These are phyloP conservation scores for Sepiola atlantica DNA, from an alignment of 2,888 invertebrate species.

Conservation along the genomic window DNA sequence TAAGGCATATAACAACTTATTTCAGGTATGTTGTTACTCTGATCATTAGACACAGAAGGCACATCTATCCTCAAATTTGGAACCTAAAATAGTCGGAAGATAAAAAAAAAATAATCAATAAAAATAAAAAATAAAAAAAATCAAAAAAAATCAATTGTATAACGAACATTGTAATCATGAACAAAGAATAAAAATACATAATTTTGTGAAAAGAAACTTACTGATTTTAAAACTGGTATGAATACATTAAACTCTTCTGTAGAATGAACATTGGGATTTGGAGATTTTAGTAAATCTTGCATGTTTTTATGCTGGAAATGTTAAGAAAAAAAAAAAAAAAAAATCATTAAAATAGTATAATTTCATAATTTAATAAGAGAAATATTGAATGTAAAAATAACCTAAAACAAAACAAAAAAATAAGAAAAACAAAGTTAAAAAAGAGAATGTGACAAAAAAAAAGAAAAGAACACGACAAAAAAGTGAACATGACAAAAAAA, in stretches of 20 bases:
- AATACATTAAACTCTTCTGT: not conserved
- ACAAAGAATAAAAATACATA: not conserved
- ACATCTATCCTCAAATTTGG: not conserved
- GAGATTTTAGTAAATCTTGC: constrained; percentile 52
- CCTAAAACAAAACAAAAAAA: too few relatives aligned
- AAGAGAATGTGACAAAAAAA: too few relatives aligned
- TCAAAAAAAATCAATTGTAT: not conserved
- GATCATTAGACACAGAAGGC: not conserved
- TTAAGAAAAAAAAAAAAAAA: constrained; percentile 22
- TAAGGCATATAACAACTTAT: constrained; percentile 52
- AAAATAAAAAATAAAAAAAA: not conserved
- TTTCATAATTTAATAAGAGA: not conserved
- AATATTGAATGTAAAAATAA: too few relatives aligned
- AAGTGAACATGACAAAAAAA: too few relatives aligned
- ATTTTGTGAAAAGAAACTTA: not conserved
- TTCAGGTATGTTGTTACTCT: not conserved
- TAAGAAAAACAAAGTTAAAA: too few relatives aligned
- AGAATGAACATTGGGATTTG: constrained; percentile 22
- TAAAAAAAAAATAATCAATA: not conserved
- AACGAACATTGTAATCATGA: not conserved
- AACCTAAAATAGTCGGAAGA: not conserved
- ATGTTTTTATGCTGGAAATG: constrained; percentile 56
- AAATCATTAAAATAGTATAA: not conserved
- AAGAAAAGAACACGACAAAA: too few relatives aligned
- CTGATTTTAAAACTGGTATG: not conserved